Evolutionary conservation across 2,888 invertebrate genomes (phyloP).

Genomic region (Sesia bembeciformis): DNA sequence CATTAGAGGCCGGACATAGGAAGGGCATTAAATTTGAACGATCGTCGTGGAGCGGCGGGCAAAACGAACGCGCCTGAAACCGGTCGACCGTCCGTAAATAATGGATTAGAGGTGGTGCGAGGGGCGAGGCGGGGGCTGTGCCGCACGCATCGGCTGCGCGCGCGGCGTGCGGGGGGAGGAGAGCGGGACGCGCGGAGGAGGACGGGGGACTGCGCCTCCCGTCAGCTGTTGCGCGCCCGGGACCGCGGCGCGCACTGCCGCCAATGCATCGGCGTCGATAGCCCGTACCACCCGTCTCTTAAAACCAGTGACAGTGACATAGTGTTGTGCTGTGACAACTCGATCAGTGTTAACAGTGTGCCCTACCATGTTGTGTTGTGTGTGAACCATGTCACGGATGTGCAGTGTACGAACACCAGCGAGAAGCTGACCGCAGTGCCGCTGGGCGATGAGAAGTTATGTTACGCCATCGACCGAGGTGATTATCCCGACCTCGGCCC

Average conservation of each 20-base stretch:
- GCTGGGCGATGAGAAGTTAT: constrained; percentile 63
- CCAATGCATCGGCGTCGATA: constrained; percentile 69
- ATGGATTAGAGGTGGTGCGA: constrained; percentile 68
- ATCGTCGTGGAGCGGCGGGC: constrained; percentile 57
- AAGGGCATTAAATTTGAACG: constrained; percentile 72
- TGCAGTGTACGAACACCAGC: constrained; percentile 40
- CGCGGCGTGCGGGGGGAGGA: constrained; percentile 49
- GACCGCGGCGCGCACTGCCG: constrained; percentile 55
- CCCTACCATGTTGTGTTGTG: constrained; percentile 31
- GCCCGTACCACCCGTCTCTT: constrained; percentile 32
- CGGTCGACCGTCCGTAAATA: constrained; percentile 72
- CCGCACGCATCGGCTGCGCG: constrained; percentile 29
- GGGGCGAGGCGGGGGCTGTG: constrained; percentile 42
- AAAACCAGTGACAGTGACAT: constrained; percentile 31
- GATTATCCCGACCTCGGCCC: constrained; percentile 64
- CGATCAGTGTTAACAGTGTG: constrained; percentile 21
- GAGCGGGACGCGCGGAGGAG: constrained; percentile 29
- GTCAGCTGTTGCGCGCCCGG: constrained; percentile 73
- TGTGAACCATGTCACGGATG: constrained; percentile 52
- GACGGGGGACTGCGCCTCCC: constrained; percentile 62
- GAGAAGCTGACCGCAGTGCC: constrained; percentile 58
- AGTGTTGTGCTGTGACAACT: constrained; percentile 37
- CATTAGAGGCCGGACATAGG: constrained; percentile 70
- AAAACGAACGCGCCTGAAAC: constrained; percentile 69
- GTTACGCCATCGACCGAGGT: constrained; percentile 72